A percentile compares a stretch with the other conserved stretches of the same genome.
These are phyloP conservation scores for Tadarida brasiliensis DNA, from an alignment of 2,797 vertebrate genomes.

Conservation along the genomic window DNA sequence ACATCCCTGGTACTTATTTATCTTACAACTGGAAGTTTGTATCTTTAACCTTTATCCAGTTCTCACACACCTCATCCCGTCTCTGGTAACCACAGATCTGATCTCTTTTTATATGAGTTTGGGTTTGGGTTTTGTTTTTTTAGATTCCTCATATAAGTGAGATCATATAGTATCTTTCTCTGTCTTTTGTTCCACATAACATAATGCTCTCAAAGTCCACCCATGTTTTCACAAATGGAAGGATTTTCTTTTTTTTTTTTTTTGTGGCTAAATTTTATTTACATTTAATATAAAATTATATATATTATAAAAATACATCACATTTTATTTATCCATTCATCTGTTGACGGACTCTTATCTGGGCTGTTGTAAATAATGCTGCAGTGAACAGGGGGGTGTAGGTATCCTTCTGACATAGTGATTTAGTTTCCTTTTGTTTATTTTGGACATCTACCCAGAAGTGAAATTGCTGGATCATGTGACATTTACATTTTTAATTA, in stretches of 20 bases:
- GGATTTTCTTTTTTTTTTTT: neutral
- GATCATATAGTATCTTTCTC: neutral
- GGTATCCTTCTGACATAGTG: neutral
- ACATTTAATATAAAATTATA: neutral
- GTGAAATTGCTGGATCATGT: neutral
- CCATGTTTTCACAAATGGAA: neutral
- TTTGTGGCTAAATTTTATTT: neutral
- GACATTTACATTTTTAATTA: neutral
- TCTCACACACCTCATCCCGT: neutral
- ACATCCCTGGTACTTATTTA: neutral
- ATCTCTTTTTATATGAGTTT: neutral
- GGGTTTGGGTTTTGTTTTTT: neutral
- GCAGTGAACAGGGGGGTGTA: neutral
- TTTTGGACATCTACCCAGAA: neutral
- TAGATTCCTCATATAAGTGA: neutral
- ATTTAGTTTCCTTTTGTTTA: neutral
- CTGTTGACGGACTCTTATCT: neutral
- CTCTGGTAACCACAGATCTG: neutral
- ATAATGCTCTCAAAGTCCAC: neutral
- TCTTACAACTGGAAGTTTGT: neutral
- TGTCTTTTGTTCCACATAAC: neutral
- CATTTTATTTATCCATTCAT: neutral
- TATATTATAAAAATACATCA: neutral
- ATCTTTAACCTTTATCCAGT: neutral
- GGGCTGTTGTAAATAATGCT: neutral